Evolutionary conservation across 2,888 invertebrate genomes (phyloP).

Genomic region (Blera fallax): DNA sequence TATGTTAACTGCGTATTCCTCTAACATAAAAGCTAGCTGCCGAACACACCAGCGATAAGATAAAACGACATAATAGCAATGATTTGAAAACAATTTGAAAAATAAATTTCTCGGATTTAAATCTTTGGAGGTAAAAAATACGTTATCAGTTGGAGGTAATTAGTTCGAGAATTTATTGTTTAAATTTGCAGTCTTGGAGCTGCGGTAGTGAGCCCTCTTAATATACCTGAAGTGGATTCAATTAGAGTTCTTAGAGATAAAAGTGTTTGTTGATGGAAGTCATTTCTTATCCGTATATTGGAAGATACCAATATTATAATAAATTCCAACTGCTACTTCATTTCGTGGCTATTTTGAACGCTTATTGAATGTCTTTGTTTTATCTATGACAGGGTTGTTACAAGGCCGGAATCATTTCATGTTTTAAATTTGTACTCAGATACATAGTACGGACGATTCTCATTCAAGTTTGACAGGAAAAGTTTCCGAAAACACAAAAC

Average conservation of each 20-base stretch:
- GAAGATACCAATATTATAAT: not conserved
- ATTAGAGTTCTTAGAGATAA: slow-evolving; percentile 5
- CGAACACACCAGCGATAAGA: slow-evolving; percentile 24
- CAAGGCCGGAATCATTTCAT: no score
- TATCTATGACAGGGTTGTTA: not conserved
- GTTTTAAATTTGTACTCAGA: no score
- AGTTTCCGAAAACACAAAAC: no score
- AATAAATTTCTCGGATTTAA: slow-evolving; percentile 4
- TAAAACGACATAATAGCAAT: not conserved
- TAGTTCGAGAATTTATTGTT: slow-evolving; percentile 11
- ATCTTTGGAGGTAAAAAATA: not conserved
- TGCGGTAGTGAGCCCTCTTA: not conserved
- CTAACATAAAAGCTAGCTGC: slow-evolving; percentile 9
- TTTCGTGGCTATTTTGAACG: not conserved
- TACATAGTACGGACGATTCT: no score
- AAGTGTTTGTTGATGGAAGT: not conserved
- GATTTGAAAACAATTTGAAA: slow-evolving; percentile 7
- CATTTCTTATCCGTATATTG: slow-evolving; percentile 2
- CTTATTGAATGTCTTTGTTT: not conserved
- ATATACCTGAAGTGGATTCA: slow-evolving; percentile 2
- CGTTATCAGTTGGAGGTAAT: slow-evolving; percentile 6
- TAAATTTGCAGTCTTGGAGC: not conserved
- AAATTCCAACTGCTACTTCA: not conserved
- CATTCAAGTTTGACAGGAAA: no score
- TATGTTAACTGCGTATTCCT: not conserved